phyloP scores from a whole-genome alignment of 2,797 vertebrate species.

The Botia kubotai region DNA sequence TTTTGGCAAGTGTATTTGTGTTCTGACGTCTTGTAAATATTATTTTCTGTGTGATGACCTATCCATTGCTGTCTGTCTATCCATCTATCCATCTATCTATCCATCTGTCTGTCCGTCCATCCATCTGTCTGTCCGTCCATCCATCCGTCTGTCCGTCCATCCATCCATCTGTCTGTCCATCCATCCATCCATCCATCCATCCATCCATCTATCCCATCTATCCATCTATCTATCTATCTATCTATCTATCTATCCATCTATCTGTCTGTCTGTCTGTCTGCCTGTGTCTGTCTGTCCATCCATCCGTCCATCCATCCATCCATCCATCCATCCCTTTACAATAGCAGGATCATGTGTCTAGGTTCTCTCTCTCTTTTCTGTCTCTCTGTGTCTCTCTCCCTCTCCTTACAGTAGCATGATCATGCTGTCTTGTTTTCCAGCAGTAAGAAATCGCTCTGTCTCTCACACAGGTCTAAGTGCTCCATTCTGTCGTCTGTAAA shows the following conservation, averaged over 20 bases:
- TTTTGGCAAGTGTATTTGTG: not conserved
- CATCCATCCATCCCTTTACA: not conserved
- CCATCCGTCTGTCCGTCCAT: no score
- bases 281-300: not conserved
- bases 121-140: no score
- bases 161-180: no score
- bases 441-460: slow-evolving; percentile 74
- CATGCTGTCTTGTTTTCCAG: slow-evolving; percentile 82
- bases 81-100: no score
- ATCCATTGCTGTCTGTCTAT: slow-evolving; percentile 25
- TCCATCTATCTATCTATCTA: no score
- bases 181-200: no score
- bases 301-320: not conserved
- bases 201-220: no score
- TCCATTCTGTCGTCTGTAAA: slow-evolving; percentile 76
- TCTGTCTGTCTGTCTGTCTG: no score
- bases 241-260: no score
- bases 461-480: slow-evolving; percentile 76
- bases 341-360: not conserved
- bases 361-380: not conserved
- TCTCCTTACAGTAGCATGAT: slow-evolving; percentile 61
- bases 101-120: no score
- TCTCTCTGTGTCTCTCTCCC: slow-evolving; percentile 25
- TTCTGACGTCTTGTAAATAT: slow-evolving; percentile 20
- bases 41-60: not conserved